Percentiles rank a stretch among this genome's conserved stretches.
Conservation (phyloP, 2,888 invertebrate species). For the Agelastica alni region DNA sequence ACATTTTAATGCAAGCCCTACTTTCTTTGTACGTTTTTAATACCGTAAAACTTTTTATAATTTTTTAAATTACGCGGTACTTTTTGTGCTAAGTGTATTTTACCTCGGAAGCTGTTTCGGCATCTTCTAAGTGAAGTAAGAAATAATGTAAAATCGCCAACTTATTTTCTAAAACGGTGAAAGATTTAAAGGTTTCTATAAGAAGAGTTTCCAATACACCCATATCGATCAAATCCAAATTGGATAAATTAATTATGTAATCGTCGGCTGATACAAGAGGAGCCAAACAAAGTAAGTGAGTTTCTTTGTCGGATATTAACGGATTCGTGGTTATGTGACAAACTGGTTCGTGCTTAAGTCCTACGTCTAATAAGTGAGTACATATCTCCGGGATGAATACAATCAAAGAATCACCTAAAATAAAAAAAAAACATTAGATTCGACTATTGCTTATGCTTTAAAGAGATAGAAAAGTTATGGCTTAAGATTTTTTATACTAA, state of each 20-base stretch:
- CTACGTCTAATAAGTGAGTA: conserved; percentile 83
- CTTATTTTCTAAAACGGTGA: conserved; percentile 70
- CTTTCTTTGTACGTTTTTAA: too few relatives aligned
- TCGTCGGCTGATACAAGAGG: conserved; percentile 64
- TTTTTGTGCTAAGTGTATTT: too few relatives aligned
- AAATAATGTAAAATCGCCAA: conserved; percentile 83
- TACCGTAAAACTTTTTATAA: too few relatives aligned
- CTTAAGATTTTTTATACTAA: too few relatives aligned
- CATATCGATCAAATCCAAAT: conserved; percentile 72
- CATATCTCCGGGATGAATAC: conserved; percentile 84
- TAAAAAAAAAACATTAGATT: not conserved
- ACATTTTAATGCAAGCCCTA: too few relatives aligned
- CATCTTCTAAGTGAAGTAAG: conserved; percentile 75
- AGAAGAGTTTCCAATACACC: conserved; percentile 69
- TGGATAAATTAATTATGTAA: conserved; percentile 68
- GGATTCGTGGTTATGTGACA: conserved; percentile 76
- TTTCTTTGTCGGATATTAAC: conserved; percentile 67
- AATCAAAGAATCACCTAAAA: conserved; percentile 75
- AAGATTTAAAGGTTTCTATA: conserved; percentile 70
- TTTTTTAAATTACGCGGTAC: too few relatives aligned
- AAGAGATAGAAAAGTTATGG: too few relatives aligned
- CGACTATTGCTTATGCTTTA: not conserved
- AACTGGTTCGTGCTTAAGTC: conserved; percentile 80
- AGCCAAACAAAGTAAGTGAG: conserved; percentile 64
- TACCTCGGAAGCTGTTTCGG: conserved; percentile 75